Conservation (phyloP, 2,888 invertebrate genomes). For the Nematopogon swammerdamellus region DNA sequence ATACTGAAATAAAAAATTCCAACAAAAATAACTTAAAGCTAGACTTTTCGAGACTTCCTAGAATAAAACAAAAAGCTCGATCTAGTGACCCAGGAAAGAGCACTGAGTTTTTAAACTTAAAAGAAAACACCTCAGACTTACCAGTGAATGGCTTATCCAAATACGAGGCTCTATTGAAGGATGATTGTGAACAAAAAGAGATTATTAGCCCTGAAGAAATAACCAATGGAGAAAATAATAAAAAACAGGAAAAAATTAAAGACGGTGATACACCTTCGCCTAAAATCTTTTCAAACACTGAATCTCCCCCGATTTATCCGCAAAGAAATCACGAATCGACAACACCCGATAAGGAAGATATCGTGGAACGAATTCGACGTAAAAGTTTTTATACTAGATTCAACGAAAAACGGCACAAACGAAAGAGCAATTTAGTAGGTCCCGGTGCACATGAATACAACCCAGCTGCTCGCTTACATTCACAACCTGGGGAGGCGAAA, state of each 20-base stretch:
- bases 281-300: conserved; percentile 11
- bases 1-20: conserved; percentile 22
- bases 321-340: conserved; percentile 42
- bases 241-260: conserved; percentile 7
- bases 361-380: conserved; percentile 81
- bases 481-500: conserved; percentile 28
- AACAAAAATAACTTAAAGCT: conserved; percentile 52
- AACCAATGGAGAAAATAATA: conserved; percentile 25
- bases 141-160: conserved; percentile 20
- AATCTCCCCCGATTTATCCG: conserved; percentile 25
- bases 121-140: conserved; percentile 1
- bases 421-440: conserved; percentile 65
- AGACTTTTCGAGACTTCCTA: conserved; percentile 60
- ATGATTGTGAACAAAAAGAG: conserved; percentile 11
- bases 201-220: conserved; percentile 17
- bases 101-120: conserved; percentile 20
- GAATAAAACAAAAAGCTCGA: conserved; percentile 55
- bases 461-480: conserved; percentile 42
- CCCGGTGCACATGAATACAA: conserved; percentile 59
- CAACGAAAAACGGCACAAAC: conserved; percentile 74
- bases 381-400: conserved; percentile 89
- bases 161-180: conserved; percentile 7
- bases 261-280: conserved; percentile 23
- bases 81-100: conserved; percentile 8
- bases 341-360: conserved; percentile 63